A percentile compares a stretch with the other conserved stretches of the same genome.
Conservation (phyloP, 2,797 vertebrate species). For the Calcarius lapponicus region DNA sequence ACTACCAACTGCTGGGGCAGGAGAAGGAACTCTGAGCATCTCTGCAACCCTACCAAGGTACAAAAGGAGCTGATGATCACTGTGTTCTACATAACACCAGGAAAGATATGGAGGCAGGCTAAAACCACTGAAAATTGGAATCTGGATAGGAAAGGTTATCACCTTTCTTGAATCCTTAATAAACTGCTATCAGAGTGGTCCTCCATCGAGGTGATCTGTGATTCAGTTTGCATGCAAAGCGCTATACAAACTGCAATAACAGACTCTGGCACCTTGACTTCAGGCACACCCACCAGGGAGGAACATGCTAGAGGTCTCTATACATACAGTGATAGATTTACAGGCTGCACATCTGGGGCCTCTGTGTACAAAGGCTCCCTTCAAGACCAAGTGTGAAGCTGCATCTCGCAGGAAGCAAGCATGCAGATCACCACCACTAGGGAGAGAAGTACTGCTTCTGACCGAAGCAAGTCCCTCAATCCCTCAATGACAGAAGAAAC, state of each 20-base stretch:
- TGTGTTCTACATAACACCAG: not conserved
- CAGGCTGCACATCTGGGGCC: slow-evolving; percentile 6
- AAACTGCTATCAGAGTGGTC: not conserved
- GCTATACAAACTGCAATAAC: slow-evolving; percentile 50
- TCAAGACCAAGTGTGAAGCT: slow-evolving; percentile 16
- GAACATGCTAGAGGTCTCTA: slow-evolving; percentile 43
- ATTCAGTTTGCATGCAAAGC: slow-evolving; percentile 39
- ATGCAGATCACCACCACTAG: not conserved
- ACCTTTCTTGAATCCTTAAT: not conserved
- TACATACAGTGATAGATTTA: slow-evolving; percentile 41
- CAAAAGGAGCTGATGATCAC: not conserved
- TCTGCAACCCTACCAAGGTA: not conserved
- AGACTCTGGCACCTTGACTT: slow-evolving; percentile 30
- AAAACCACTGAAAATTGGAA: slow-evolving; percentile 17
- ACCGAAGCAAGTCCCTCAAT: not conserved
- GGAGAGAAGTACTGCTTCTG: not conserved
- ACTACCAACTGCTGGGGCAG: not conserved
- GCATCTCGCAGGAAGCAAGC: not conserved
- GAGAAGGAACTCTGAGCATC: not conserved
- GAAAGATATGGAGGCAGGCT: not conserved
- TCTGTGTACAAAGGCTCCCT: slow-evolving; percentile 30
- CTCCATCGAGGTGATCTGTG: not conserved
- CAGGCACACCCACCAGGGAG: slow-evolving; percentile 3
- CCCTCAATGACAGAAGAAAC: slow-evolving; percentile 1
- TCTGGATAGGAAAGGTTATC: slow-evolving; percentile 7